Conservation (phyloP, 2,113 vertebrate species). For the Neodon shergylaensis region DNA sequence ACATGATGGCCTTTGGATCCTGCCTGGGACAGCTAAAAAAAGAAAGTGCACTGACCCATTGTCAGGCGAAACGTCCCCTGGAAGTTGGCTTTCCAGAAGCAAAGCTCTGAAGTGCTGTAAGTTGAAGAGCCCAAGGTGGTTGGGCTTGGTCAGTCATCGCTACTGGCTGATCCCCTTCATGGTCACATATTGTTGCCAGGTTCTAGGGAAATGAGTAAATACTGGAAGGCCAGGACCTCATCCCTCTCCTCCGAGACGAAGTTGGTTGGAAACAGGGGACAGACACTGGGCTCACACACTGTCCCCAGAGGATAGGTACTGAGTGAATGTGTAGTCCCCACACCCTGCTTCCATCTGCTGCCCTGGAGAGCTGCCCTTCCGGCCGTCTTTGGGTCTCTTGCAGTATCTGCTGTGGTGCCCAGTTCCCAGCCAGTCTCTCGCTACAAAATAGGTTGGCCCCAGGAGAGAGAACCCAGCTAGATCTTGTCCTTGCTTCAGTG, state of each 20-base stretch:
- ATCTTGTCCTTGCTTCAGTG: background rate
- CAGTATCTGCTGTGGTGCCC: background rate
- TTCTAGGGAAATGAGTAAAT: background rate
- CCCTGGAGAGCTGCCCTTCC: background rate
- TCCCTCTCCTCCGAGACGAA: background rate
- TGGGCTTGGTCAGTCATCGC: background rate
- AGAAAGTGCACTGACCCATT: background rate
- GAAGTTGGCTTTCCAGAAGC: background rate
- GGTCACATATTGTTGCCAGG: background rate
- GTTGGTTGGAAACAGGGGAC: background rate
- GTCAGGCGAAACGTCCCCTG: background rate
- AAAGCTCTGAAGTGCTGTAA: background rate
- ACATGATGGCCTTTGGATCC: background rate
- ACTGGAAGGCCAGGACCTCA: background rate
- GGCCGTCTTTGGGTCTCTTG: background rate
- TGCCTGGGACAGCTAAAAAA: background rate
- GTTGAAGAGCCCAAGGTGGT: background rate
- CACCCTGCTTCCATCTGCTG: background rate
- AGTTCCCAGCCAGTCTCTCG: background rate
- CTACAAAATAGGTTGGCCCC: background rate
- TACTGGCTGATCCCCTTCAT: background rate
- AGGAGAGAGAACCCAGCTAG: conserved; percentile 3
- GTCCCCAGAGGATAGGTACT: background rate
- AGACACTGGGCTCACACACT: too few species aligned
- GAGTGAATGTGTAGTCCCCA: background rate